phyloP scores from a whole-genome alignment of 2,797 vertebrate species.

The Hapalemur alaotrensis region DNA sequence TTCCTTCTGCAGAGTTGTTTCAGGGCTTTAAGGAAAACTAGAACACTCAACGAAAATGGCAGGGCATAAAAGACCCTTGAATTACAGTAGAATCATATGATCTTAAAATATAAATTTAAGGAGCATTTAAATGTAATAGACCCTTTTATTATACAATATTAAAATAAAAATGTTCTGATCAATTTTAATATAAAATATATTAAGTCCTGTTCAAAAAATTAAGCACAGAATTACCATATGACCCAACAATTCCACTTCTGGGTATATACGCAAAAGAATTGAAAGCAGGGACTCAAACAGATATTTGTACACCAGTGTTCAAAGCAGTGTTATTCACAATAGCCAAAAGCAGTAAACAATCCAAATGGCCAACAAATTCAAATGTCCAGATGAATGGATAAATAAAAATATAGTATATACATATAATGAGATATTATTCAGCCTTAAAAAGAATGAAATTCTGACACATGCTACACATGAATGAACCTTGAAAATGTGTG shows the following conservation, averaged over 20 bases:
- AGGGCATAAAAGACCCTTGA: slow-evolving; percentile 19
- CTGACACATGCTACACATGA: neutral
- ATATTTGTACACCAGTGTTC: neutral
- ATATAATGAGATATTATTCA: neutral
- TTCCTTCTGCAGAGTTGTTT: slow-evolving; percentile 68
- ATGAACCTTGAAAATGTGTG: neutral
- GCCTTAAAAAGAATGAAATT: slow-evolving; percentile 43
- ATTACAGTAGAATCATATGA: slow-evolving; percentile 12
- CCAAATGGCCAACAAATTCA: slow-evolving; percentile 14
- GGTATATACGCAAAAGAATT: neutral
- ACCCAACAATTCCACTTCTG: slow-evolving; percentile 1
- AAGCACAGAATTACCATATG: slow-evolving; percentile 39
- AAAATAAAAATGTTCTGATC: slow-evolving; percentile 5
- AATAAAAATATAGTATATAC: slow-evolving; percentile 1
- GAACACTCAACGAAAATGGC: slow-evolving; percentile 13
- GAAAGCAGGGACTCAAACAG: slow-evolving; percentile 29
- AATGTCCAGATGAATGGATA: slow-evolving; percentile 12
- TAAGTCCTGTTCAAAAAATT: slow-evolving; percentile 37
- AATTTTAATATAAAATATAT: slow-evolving; percentile 40
- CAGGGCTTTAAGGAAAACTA: slow-evolving; percentile 68
- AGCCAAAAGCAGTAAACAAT: slow-evolving; percentile 29
- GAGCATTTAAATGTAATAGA: slow-evolving; percentile 27
- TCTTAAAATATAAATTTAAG: slow-evolving; percentile 53
- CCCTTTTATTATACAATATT: neutral
- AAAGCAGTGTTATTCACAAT: neutral